These are phyloP conservation scores for Lytechinus pictus DNA, from an alignment of 35 echinoderm and acorn worm species.

Conservation along the genomic window DNA sequence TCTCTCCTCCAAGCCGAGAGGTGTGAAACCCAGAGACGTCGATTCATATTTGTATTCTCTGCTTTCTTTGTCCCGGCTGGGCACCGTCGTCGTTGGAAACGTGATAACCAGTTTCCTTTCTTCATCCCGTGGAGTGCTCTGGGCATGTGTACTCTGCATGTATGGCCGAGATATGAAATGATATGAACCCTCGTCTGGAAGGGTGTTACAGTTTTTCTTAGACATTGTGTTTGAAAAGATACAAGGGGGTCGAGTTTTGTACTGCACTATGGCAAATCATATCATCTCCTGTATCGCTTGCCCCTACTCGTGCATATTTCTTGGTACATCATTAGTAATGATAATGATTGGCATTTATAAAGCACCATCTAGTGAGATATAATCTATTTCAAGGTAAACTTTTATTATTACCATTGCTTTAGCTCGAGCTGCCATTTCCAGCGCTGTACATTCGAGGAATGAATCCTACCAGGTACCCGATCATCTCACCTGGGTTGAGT, in stretches of 20 bases:
- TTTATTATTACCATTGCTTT: no score
- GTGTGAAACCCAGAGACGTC: neutral
- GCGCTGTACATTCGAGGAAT: no score
- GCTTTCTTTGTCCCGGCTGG: neutral
- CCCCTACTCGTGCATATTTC: no score
- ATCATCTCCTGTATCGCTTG: no score
- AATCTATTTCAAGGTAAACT: no score
- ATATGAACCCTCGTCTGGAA: neutral
- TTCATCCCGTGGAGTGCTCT: neutral
- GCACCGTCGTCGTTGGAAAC: neutral
- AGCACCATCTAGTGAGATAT: no score
- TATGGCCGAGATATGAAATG: constrained; percentile 11
- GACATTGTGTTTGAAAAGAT: neutral
- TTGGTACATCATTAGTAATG: neutral
- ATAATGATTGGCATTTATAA: neutral
- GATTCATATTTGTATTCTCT: neutral
- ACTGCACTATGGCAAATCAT: neutral
- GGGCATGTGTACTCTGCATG: neutral
- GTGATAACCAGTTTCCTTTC: constrained; percentile 1
- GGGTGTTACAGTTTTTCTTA: neutral
- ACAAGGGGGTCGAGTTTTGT: neutral
- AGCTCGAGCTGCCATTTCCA: no score
- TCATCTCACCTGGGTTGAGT: no score
- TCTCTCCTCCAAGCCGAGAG: neutral
- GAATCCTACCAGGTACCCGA: no score